Conservation (phyloP, 2,113 vertebrate species). For the Centrocercus urophasianus region DNA sequence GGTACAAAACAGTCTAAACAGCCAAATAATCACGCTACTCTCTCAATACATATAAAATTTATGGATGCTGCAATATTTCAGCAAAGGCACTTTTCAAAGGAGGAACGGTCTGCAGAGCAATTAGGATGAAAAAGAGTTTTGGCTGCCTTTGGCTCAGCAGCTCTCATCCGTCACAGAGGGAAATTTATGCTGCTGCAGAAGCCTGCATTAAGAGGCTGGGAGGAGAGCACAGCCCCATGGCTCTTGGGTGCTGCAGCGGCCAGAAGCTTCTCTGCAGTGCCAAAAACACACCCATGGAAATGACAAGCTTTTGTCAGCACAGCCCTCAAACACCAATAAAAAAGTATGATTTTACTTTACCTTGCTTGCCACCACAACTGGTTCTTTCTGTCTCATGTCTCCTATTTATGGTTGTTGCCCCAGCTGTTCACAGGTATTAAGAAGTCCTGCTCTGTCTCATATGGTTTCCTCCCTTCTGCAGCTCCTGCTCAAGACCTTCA, state of each 20-base stretch:
- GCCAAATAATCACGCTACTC: neutral
- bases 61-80: slow-evolving; percentile 28
- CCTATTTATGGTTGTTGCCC: neutral
- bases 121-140: slow-evolving; percentile 5
- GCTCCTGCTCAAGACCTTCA: neutral
- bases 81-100: neutral
- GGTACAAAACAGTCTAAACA: neutral
- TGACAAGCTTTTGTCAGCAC: neutral
- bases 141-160: neutral
- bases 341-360: neutral
- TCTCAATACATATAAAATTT: neutral
- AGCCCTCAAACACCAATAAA: neutral
- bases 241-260: neutral
- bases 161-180: neutral
- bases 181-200: slow-evolving; percentile 18
- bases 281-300: neutral
- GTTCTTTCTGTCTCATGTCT: neutral
- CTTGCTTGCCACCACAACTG: neutral
- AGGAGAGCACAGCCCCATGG: neutral
- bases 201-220: neutral
- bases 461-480: neutral
- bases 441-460: neutral
- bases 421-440: neutral
- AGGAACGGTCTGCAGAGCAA: neutral
- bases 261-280: neutral